phyloP scores from a whole-genome alignment of 2,797 vertebrate genomes.

The Aphelocoma californica region DNA sequence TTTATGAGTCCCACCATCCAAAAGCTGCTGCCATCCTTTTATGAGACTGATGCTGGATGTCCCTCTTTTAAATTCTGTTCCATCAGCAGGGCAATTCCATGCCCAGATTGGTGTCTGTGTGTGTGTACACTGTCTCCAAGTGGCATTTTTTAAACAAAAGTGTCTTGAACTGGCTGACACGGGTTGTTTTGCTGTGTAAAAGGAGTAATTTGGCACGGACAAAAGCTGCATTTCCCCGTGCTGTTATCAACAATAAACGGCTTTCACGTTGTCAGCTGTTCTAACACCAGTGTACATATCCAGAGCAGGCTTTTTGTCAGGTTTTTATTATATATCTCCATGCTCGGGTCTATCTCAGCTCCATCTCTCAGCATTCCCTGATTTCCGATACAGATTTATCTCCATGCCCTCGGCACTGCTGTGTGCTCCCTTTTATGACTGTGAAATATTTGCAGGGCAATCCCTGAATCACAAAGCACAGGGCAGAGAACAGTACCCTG shows the following conservation, averaged over 20 bases:
- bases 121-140: neutral
- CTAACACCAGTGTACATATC: neutral
- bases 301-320: neutral
- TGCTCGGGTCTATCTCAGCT: neutral
- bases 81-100: neutral
- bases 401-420: neutral
- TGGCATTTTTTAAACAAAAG: neutral
- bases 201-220: neutral
- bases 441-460: neutral
- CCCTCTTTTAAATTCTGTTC: neutral
- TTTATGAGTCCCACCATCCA: neutral
- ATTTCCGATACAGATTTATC: conserved; percentile 9
- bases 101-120: neutral
- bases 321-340: neutral
- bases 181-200: neutral
- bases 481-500: neutral
- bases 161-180: neutral
- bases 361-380: neutral
- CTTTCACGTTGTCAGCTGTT: neutral
- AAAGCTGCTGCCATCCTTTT: neutral
- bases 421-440: neutral
- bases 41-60: neutral
- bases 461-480: neutral
- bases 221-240: neutral
- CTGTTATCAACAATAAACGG: neutral